These are phyloP conservation scores for Apamea monoglypha DNA, from an alignment of 2,888 invertebrate genomes.

Conservation along the genomic window DNA sequence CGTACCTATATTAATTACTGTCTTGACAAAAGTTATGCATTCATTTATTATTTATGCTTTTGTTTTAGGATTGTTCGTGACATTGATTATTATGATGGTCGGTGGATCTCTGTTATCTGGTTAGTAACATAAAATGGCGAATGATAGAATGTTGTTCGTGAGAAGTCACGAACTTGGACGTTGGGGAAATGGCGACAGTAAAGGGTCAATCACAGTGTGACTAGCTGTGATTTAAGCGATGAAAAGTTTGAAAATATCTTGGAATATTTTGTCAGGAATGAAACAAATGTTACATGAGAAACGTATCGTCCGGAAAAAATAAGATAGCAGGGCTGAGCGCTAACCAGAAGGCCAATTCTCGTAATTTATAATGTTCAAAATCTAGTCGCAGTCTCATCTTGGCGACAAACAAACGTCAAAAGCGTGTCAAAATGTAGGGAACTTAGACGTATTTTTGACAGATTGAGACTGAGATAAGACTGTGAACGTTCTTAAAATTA, in stretches of 20 bases:
- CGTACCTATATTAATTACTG: slow-evolving; percentile 39
- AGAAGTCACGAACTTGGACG: slow-evolving; percentile 13
- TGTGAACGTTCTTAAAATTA: no score
- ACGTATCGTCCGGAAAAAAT: not conserved
- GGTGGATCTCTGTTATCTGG: slow-evolving; percentile 12
- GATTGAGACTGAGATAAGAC: no score
- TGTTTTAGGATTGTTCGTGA: slow-evolving; percentile 26
- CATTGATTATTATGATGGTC: slow-evolving; percentile 36
- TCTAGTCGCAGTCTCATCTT: no score
- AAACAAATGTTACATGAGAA: not conserved
- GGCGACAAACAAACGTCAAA: no score
- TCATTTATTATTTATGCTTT: slow-evolving; percentile 48
- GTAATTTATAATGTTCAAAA: no score
- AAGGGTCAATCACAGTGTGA: not conserved
- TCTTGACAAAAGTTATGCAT: slow-evolving; percentile 46
- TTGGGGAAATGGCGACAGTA: not conserved
- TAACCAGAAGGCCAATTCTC: no score
- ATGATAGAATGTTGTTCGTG: slow-evolving; percentile 13
- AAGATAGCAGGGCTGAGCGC: no score
- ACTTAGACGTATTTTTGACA: no score
- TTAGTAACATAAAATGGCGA: slow-evolving; percentile 31
- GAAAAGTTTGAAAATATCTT: not conserved
- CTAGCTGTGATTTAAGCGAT: not conserved
- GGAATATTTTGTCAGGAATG: not conserved
- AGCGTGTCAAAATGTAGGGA: no score